These are phyloP conservation scores for Myotis brandtii DNA, from an alignment of 2,113 vertebrate species.

Conservation along the genomic window DNA sequence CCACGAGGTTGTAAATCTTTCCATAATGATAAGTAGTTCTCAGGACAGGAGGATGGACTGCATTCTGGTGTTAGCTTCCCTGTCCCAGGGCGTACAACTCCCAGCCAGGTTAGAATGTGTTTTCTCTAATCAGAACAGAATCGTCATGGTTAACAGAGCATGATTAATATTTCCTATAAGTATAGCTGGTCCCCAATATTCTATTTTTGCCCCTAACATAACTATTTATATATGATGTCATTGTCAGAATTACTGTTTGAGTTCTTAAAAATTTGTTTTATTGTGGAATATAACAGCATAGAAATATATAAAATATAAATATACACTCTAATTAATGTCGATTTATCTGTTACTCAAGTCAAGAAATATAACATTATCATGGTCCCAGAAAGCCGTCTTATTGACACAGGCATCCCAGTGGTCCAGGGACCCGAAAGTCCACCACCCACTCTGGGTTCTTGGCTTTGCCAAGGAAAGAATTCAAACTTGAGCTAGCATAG, in stretches of 20 bases:
- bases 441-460: neutral
- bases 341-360: constrained; percentile 30
- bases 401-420: neutral
- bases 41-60: too few species aligned
- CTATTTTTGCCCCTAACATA: too few species aligned
- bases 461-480: neutral
- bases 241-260: constrained; percentile 55
- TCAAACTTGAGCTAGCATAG: neutral
- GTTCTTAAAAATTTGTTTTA: constrained; percentile 63
- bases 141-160: too few species aligned
- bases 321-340: constrained; percentile 9
- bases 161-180: too few species aligned
- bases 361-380: constrained; percentile 41
- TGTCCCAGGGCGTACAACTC: too few species aligned
- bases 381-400: constrained; percentile 10
- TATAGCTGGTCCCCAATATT: too few species aligned
- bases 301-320: constrained; percentile 46
- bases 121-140: too few species aligned
- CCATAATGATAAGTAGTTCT: too few species aligned
- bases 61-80: too few species aligned
- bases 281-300: constrained; percentile 32
- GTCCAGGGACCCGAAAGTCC: neutral
- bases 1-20: too few species aligned
- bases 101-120: too few species aligned
- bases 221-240: constrained; percentile 24